These are phyloP conservation scores for Dorcus parallelipipedus DNA, from an alignment of 2,888 invertebrate species.

Conservation along the genomic window DNA sequence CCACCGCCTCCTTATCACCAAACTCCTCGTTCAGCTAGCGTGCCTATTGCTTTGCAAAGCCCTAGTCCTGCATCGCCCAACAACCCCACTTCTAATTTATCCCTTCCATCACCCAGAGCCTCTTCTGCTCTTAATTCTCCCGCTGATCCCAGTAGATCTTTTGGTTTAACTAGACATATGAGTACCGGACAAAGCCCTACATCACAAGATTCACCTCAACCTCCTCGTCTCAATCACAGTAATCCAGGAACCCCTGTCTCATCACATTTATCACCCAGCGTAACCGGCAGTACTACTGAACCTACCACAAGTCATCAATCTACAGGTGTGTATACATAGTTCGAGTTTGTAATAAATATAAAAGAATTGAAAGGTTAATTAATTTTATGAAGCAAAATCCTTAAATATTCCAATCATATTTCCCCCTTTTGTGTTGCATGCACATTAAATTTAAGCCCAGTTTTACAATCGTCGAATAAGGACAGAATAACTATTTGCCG, in stretches of 20 bases:
- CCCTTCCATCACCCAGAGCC: conserved; percentile 70
- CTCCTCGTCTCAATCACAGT: conserved; percentile 57
- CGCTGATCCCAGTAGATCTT: conserved; percentile 59
- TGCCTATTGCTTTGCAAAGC: conserved; percentile 70
- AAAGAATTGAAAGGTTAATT: too few relatives aligned
- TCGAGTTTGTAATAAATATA: too few relatives aligned
- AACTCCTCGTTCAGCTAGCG: conserved; percentile 69
- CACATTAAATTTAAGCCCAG: too few relatives aligned
- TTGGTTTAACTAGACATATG: conserved; percentile 51
- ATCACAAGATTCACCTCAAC: conserved; percentile 60
- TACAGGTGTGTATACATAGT: conserved; percentile 36
- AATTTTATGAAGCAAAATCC: too few relatives aligned
- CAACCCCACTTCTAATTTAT: conserved; percentile 67
- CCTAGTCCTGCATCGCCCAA: conserved; percentile 72
- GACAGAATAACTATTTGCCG: too few relatives aligned
- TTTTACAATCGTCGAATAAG: too few relatives aligned
- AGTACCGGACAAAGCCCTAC: conserved; percentile 60
- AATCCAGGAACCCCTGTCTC: conserved; percentile 72
- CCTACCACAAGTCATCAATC: conserved; percentile 47
- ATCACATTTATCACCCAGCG: conserved; percentile 59
- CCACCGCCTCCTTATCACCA: conserved; percentile 78
- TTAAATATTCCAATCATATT: too few relatives aligned
- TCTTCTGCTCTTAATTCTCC: conserved; percentile 69
- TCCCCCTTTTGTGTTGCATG: too few relatives aligned
- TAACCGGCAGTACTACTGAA: conserved; percentile 47